Evolutionary conservation across 1,140 invertebrate genomes (phyloP).

Genomic region (Brachionus plicatilis): DNA sequence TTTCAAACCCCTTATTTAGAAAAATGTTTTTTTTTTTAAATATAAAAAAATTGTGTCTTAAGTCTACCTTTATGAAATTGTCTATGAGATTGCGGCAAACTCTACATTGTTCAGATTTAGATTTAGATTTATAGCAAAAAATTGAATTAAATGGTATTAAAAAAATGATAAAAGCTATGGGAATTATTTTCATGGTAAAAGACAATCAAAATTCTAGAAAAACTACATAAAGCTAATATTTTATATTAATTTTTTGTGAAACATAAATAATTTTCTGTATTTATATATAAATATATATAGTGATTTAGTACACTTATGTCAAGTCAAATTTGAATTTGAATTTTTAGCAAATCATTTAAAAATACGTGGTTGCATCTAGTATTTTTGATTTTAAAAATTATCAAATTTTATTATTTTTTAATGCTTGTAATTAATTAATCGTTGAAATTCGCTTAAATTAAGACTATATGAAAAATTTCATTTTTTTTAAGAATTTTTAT

Average conservation of each 20-base stretch:
- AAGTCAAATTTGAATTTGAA: not conserved
- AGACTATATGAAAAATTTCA: not conserved
- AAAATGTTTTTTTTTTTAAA: slow-evolving; percentile 40
- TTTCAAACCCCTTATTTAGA: slow-evolving; percentile 68
- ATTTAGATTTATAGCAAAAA: not conserved
- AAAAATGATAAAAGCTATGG: not conserved
- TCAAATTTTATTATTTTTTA: not conserved
- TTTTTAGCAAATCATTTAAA: not conserved
- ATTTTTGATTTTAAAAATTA: not conserved
- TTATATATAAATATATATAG: not conserved
- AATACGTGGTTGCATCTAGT: not conserved
- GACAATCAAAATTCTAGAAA: not conserved
- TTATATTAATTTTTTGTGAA: not conserved
- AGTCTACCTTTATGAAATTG: slow-evolving; percentile 69
- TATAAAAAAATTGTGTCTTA: not conserved
- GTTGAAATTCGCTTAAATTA: not conserved
- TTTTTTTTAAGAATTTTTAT: not conserved
- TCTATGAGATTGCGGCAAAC: slow-evolving; percentile 71
- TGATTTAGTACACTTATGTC: not conserved
- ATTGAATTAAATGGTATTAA: not conserved
- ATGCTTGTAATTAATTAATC: not conserved
- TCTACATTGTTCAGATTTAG: slow-evolving; percentile 60
- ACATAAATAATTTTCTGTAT: not conserved
- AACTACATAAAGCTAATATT: not conserved
- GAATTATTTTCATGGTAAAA: not conserved